A percentile compares a stretch with the other conserved stretches of the same genome.
phyloP scores from a whole-genome alignment of 2,888 invertebrate genomes.

The Drosophila limbata region DNA sequence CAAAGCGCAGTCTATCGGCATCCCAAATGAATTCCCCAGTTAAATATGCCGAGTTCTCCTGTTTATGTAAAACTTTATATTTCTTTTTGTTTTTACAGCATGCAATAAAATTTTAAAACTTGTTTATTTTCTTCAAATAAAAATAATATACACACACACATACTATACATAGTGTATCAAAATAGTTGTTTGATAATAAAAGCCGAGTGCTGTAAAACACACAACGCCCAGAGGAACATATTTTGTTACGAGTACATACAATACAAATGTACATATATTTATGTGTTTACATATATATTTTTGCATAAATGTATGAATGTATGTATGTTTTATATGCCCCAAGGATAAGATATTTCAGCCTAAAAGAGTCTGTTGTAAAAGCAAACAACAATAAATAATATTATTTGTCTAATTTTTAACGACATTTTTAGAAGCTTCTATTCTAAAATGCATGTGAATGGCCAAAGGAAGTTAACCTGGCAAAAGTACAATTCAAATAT shows the following conservation, averaged over 20 bases:
- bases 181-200: slow-evolving; percentile 46
- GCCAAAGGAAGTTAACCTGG: not conserved
- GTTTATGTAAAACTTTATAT: slow-evolving; percentile 44
- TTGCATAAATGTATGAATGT: not conserved
- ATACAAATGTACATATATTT: not conserved
- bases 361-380: slow-evolving; percentile 19
- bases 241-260: not conserved
- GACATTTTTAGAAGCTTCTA: not conserved
- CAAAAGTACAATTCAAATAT: slow-evolving; percentile 8
- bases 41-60: slow-evolving; percentile 16
- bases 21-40: slow-evolving; percentile 46
- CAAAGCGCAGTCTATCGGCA: slow-evolving; percentile 48
- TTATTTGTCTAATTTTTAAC: slow-evolving; percentile 10
- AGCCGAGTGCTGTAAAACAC: slow-evolving; percentile 35
- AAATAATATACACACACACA: slow-evolving; percentile 34
- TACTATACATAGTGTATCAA: slow-evolving; percentile 27
- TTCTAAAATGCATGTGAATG: not conserved
- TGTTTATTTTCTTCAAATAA: slow-evolving; percentile 67
- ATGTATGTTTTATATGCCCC: slow-evolving; percentile 3
- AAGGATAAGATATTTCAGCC: slow-evolving; percentile 4
- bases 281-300: not conserved
- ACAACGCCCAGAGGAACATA: slow-evolving; percentile 26
- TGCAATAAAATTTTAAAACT: slow-evolving; percentile 28
- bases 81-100: slow-evolving; percentile 12
- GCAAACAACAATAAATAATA: slow-evolving; percentile 21